Percentiles rank a stretch among this genome's conserved stretches.
These are phyloP conservation scores for Napeogenes sylphis DNA, from an alignment of 2,888 invertebrate species.

Conservation along the genomic window DNA sequence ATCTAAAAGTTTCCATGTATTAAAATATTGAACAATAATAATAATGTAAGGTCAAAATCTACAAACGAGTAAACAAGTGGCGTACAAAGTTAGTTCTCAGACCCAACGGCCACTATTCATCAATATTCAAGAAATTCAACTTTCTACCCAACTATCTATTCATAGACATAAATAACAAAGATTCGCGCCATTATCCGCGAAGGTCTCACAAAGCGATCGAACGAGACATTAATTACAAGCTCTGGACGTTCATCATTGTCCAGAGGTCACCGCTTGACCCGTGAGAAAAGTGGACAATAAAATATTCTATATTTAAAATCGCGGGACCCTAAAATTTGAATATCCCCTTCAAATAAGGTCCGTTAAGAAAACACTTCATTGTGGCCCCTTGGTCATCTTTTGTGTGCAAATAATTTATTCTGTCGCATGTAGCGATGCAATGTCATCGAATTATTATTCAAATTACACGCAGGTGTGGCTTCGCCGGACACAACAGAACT, in stretches of 20 bases:
- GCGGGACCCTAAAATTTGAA: conserved; percentile 74
- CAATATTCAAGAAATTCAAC: conserved; percentile 74
- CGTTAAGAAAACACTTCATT: conserved; percentile 67
- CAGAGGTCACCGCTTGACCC: conserved; percentile 73
- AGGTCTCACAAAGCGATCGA: conserved; percentile 54
- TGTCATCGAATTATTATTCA: conserved; percentile 69
- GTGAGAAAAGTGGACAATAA: conserved; percentile 64
- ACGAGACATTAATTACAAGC: conserved; percentile 74
- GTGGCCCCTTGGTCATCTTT: conserved; percentile 52
- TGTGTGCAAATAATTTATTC: conserved; percentile 66
- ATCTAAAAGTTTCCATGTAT: too few species aligned
- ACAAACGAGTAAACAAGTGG: conserved; percentile 63
- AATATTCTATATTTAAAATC: conserved; percentile 54
- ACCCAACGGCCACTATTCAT: conserved; percentile 46
- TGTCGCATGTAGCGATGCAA: conserved; percentile 54
- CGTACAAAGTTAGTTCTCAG: conserved; percentile 54
- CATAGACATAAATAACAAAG: conserved; percentile 55
- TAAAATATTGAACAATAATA: neutral
- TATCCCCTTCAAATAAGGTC: conserved; percentile 57
- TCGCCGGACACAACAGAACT: conserved; percentile 54
- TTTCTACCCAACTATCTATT: conserved; percentile 58
- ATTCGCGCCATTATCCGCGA: conserved; percentile 67
- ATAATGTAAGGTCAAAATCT: conserved; percentile 30
- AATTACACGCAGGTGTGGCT: conserved; percentile 58
- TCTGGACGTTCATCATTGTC: conserved; percentile 62